Conservation (phyloP, 2,888 invertebrate genomes). For the Marronus borbonicus region DNA sequence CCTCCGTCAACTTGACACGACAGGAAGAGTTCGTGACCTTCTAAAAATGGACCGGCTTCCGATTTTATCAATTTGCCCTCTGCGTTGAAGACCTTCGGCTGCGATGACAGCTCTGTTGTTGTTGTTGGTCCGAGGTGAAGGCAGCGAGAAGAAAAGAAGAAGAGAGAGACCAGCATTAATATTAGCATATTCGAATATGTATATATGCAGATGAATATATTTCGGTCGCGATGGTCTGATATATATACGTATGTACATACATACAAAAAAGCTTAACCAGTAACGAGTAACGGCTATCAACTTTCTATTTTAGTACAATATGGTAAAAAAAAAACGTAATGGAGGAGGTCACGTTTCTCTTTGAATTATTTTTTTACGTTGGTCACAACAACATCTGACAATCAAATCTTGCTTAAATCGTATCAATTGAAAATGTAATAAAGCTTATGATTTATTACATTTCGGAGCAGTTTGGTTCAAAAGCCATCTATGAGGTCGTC, state of each 20-base stretch:
- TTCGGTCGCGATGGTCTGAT: not conserved
- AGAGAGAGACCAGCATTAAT: conserved; percentile 57
- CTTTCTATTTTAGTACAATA: too few relatives aligned
- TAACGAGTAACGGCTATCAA: too few relatives aligned
- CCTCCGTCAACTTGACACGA: conserved; percentile 92
- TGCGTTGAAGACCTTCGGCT: conserved; percentile 87
- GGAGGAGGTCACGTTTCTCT: too few relatives aligned
- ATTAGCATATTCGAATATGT: conserved; percentile 56
- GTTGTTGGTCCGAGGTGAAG: not conserved
- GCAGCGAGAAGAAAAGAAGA: conserved; percentile 55
- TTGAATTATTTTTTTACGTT: too few relatives aligned
- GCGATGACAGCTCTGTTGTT: conserved; percentile 83
- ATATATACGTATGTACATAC: not conserved
- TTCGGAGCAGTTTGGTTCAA: too few relatives aligned
- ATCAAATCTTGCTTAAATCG: too few relatives aligned
- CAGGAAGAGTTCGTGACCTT: conserved; percentile 87
- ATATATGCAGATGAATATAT: conserved; percentile 1
- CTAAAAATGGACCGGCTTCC: conserved; percentile 87
- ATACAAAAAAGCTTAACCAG: not conserved
- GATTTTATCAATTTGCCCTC: conserved; percentile 86
- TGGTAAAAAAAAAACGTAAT: too few relatives aligned
- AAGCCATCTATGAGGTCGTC: too few relatives aligned
- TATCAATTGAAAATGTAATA: too few relatives aligned
- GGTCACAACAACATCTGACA: too few relatives aligned
- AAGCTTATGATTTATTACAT: too few relatives aligned